Percentiles rank a stretch among this genome's conserved stretches.
phyloP scores from a whole-genome alignment of 2,888 invertebrate species.

The Fabriciana adippe region DNA sequence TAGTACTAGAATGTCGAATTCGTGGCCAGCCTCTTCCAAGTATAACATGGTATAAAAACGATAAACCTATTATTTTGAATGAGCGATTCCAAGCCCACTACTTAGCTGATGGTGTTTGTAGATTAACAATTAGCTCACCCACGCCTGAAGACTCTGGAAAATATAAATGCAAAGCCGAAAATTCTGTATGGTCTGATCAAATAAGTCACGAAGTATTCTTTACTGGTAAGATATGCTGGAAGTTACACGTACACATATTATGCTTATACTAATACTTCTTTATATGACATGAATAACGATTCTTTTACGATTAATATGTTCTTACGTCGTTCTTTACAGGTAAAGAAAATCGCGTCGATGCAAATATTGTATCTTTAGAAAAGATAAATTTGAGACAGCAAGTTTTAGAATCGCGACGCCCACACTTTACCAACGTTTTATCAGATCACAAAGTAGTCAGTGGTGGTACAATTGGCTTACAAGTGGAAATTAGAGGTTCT shows the following conservation, averaged over 20 bases:
- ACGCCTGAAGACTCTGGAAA: slow-evolving; percentile 86
- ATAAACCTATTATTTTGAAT: slow-evolving; percentile 75
- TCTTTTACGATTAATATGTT: no score
- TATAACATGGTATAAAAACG: slow-evolving; percentile 90
- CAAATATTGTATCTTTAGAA: slow-evolving; percentile 62
- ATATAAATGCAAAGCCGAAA: slow-evolving; percentile 89
- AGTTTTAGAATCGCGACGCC: slow-evolving; percentile 80
- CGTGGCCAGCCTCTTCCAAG: slow-evolving; percentile 88
- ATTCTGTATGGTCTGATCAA: slow-evolving; percentile 87
- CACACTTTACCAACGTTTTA: slow-evolving; percentile 86
- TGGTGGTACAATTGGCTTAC: slow-evolving; percentile 91
- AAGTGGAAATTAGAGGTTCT: slow-evolving; percentile 88
- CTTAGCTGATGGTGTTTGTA: slow-evolving; percentile 88
- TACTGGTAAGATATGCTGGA: slow-evolving; percentile 70
- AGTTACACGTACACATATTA: background rate
- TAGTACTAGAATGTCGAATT: slow-evolving; percentile 90
- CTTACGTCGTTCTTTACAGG: slow-evolving; percentile 50
- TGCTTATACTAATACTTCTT: slow-evolving; percentile 33
- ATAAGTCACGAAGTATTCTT: slow-evolving; percentile 88
- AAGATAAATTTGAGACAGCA: slow-evolving; percentile 61
- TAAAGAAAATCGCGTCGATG: slow-evolving; percentile 56
- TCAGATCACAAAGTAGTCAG: slow-evolving; percentile 87
- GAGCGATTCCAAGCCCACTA: slow-evolving; percentile 85
- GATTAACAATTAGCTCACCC: slow-evolving; percentile 85
- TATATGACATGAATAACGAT: background rate